A percentile compares a stretch with the other conserved stretches of the same genome.
Conservation (phyloP, 2,888 invertebrate genomes). For the Scaptomyza parva region DNA sequence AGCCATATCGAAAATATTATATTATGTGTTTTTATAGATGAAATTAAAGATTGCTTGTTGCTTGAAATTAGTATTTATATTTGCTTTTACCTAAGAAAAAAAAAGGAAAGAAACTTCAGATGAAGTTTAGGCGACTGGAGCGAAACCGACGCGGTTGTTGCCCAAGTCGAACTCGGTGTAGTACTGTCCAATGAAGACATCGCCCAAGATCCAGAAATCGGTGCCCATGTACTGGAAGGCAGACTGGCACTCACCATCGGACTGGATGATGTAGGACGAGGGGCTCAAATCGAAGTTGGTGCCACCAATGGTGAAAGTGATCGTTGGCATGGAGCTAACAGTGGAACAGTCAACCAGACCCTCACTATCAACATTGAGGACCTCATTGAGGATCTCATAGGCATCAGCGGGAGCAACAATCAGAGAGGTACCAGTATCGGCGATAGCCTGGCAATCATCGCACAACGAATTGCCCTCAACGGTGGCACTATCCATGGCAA, state of each 20-base stretch:
- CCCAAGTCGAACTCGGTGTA: conserved; percentile 97
- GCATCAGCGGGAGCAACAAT: conserved; percentile 87
- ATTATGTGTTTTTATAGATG: background rate
- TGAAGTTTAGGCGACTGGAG: conserved; percentile 85
- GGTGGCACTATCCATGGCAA: conserved; percentile 90
- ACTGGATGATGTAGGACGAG: conserved; percentile 89
- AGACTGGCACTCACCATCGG: conserved; percentile 91
- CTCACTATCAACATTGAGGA: conserved; percentile 30
- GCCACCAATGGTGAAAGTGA: conserved; percentile 91
- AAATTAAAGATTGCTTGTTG: conserved; percentile 5
- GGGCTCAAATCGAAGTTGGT: conserved; percentile 90
- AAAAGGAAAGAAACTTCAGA: background rate
- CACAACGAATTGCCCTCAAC: conserved; percentile 87
- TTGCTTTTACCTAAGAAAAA: conserved; percentile 10
- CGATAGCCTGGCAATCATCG: conserved; percentile 88
- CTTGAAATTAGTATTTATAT: conserved; percentile 19
- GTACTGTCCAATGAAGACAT: conserved; percentile 97
- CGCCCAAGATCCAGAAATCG: conserved; percentile 96
- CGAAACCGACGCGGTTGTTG: conserved; percentile 94
- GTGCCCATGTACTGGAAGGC: conserved; percentile 94
- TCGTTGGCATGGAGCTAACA: conserved; percentile 90
- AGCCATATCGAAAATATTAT: background rate
- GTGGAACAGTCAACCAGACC: conserved; percentile 90
- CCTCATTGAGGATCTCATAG: conserved; percentile 26
- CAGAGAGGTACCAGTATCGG: conserved; percentile 97